These are phyloP conservation scores for Fragum sueziense DNA, from an alignment of 2,888 invertebrate species.

Conservation along the genomic window DNA sequence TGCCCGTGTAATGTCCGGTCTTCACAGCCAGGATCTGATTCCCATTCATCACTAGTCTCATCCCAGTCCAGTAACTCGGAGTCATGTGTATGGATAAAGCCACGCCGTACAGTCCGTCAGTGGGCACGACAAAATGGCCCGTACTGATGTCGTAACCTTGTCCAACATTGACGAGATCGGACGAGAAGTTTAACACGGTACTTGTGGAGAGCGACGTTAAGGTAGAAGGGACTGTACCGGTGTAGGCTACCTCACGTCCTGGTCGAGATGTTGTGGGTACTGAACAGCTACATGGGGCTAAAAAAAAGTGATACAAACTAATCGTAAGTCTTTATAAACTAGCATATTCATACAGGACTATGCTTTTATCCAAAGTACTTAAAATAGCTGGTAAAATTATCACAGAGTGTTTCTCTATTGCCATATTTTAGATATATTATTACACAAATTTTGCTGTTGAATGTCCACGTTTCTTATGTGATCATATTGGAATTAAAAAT, in stretches of 20 bases:
- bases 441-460: too few species aligned
- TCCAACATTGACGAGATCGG: constrained; percentile 50
- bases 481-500: too few species aligned
- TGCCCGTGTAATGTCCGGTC: constrained; percentile 39
- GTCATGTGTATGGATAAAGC: constrained; percentile 38
- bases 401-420: too few species aligned
- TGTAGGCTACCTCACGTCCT: constrained; percentile 41
- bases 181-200: constrained; percentile 41
- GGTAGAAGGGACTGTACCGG: constrained; percentile 35
- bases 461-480: too few species aligned
- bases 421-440: too few species aligned
- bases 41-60: constrained; percentile 49
- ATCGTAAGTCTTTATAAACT: too few species aligned
- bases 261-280: neutral
- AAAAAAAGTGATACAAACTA: too few species aligned
- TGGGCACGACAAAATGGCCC: constrained; percentile 43
- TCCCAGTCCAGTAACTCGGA: constrained; percentile 32
- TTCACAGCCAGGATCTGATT: constrained; percentile 37
- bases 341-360: too few species aligned
- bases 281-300: neutral
- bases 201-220: constrained; percentile 33
- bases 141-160: constrained; percentile 26
- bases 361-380: too few species aligned
- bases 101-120: constrained; percentile 49
- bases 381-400: too few species aligned